Evolutionary conservation across 1,140 invertebrate species (phyloP).

Genomic region (Hestina assimilis): DNA sequence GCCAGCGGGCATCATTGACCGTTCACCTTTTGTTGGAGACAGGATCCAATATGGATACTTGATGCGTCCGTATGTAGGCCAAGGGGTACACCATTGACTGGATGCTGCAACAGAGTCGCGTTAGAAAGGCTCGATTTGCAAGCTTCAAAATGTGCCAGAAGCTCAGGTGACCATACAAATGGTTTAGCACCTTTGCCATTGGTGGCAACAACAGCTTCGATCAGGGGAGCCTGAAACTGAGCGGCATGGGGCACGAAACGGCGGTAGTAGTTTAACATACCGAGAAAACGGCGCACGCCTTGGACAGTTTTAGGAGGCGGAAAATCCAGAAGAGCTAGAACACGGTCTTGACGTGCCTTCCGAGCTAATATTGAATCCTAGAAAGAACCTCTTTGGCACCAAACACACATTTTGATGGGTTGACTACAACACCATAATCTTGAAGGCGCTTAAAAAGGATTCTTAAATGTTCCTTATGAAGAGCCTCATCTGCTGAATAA

Average conservation of each 20-base stretch:
- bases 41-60: conserved; percentile 47
- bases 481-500: background rate
- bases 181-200: conserved; percentile 18
- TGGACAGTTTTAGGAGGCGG: conserved; percentile 9
- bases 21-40: conserved; percentile 55
- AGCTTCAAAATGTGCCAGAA: background rate
- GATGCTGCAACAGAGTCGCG: conserved; percentile 3
- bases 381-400: conserved; percentile 13
- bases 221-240: background rate
- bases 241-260: conserved; percentile 13
- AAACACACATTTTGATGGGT: conserved; percentile 4
- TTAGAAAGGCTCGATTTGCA: background rate
- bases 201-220: background rate
- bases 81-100: conserved; percentile 2
- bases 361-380: conserved; percentile 1
- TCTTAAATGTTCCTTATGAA: background rate
- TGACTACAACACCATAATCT: background rate
- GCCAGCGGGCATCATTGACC: conserved; percentile 12
- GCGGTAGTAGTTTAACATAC: conserved; percentile 6
- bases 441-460: background rate
- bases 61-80: conserved; percentile 58
- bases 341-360: background rate
- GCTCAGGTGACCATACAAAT: conserved; percentile 5
- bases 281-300: conserved; percentile 12
- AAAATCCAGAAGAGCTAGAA: conserved; percentile 14